Evolutionary conservation across 2,797 vertebrate genomes (phyloP), one percentile per base, ranked within the genome.

Genomic region (Lagodon rhomboides): DNA sequence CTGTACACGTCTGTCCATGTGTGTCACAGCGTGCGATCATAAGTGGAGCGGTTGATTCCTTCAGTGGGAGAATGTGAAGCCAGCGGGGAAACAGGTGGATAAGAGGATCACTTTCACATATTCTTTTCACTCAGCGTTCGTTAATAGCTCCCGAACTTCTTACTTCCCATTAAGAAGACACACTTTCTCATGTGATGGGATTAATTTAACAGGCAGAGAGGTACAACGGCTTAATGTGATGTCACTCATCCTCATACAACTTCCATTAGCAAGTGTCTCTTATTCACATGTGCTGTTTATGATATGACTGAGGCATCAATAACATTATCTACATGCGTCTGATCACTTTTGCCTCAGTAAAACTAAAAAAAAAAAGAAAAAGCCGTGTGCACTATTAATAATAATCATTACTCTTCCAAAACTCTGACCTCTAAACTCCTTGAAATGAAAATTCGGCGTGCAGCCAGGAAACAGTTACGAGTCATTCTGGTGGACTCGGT

Each of bases 121-220:
- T 18, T 10, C 41, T 59, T 20, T 59, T 16, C 13, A 22, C 47
- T 38, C 7, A 1, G 22, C 23, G 22, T 47, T 73, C 46, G n/a
- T n/a, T n/a, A 54, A 54, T 5, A 53, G 46, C 46, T 47, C 4
- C 1, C 41, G 5, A 38, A n/a, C 25, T 4, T 34, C 15, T 51
- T 23, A 7, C 38, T 30, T 55, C 22, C 20, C 11, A 9, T 51
- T 2, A 10, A 34, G 34, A 34, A 9, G 18, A 46, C 17, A n/a
- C 49, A 5, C 18, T 30, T 27, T n/a, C 9, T 43, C 12, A 66
- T 54, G 10, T 12, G 27, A 7, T 17, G 1, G 61, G 59, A 56
- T 77, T 49, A 27, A 70, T 51, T 53, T 53, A 71, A 59, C 54
- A 72, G 62, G 41, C 55, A 22, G 71, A 74, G 43, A 25, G 13